Evolutionary conservation across 2,113 vertebrate species (phyloP), one percentile per base, ranked within the genome.

Genomic region (Oryzias woworae): DNA sequence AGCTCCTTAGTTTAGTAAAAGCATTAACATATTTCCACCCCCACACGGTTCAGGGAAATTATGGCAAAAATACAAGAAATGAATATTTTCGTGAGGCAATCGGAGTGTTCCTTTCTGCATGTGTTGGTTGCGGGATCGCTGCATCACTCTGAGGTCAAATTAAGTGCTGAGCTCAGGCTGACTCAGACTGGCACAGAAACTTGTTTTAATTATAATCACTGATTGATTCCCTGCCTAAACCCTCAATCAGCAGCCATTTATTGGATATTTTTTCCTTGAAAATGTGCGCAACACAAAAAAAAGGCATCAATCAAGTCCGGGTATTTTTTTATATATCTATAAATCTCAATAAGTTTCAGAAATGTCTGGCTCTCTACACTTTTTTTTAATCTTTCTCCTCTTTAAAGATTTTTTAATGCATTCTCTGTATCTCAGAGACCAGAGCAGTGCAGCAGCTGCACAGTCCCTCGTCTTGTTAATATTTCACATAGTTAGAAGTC

Each of bases 381-480:
- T 51, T 43, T 52, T 45, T 58, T 52, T 69, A 26, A 17, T 71
- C 45, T 14, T 48, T 26, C 26, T 47, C 28, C 26, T 77, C 57
- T 62, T 63, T 20, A 47, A 66, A 77, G 57, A 14, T 47, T 64
- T 52, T 61, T 24, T 66, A 2, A 62, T 68, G 61, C 61, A 4
- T 2, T 54, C 51, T 62, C 53, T 66, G 55, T 65, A 57, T 59
- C 56, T 65, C 20, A 49, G 66, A 66, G 75, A 62, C 73, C 68
- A 52, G 49, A 26, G 62, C 65, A 59, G 54, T 73, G 69, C 61
- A 52, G 73, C 68, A 28, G 5, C 58, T 46, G 49, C 47, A 28
- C 58, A 43, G 68, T 81, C 82, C 72, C 78, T 7, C 13, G 75
- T 62, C 77, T 85, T 80, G 77, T 89, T 85, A 86, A 88, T 89